Conservation (phyloP, 2,797 vertebrate genomes). For the Xenentodon cancila region DNA sequence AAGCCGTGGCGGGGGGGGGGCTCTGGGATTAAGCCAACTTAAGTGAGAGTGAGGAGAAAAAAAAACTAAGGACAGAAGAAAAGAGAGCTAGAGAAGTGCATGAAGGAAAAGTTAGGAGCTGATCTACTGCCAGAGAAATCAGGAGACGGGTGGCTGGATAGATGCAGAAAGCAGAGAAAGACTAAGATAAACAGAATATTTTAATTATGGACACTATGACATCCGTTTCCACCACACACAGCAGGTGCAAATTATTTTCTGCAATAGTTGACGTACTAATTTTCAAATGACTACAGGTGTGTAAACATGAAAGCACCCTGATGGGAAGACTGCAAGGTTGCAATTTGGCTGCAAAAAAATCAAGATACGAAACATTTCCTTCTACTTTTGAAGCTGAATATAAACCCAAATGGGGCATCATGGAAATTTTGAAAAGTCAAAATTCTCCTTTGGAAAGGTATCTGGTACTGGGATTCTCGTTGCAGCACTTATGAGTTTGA, state of each 20-base stretch:
- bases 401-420: not conserved
- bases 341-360: constrained; percentile 21
- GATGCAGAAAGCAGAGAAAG: not conserved
- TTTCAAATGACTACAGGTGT: constrained; percentile 34
- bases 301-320: constrained; percentile 20
- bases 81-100: not conserved
- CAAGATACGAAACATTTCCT: not conserved
- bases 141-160: too few relatives aligned
- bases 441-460: too few relatives aligned
- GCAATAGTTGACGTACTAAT: constrained; percentile 37
- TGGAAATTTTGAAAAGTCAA: too few relatives aligned
- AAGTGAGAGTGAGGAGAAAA: constrained; percentile 18
- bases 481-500: too few relatives aligned
- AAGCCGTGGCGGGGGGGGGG: constrained; percentile 53
- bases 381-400: not conserved
- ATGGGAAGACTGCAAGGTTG: constrained; percentile 5
- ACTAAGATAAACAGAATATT: not conserved
- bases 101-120: constrained; percentile 8
- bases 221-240: constrained; percentile 16
- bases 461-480: too few relatives aligned
- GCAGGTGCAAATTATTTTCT: constrained; percentile 3
- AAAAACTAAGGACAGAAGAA: not conserved
- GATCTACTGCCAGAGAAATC: not conserved
- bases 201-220: not conserved
- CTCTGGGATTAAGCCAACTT: constrained; percentile 57